Evolutionary conservation across 2,888 invertebrate genomes (phyloP).

Genomic region (Tineola bisselliella): DNA sequence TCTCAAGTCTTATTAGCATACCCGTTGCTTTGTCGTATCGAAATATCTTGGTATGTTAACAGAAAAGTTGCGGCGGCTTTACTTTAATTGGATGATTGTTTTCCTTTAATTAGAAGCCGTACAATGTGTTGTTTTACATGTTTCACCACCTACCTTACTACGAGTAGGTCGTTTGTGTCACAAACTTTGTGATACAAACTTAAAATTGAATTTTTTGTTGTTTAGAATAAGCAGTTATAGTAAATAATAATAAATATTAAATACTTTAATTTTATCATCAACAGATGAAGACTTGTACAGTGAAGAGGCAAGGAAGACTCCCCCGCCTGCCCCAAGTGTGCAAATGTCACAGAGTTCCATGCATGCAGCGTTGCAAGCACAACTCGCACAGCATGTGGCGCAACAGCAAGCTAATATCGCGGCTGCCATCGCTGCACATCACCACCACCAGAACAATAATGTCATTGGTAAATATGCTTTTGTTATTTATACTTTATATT

Average conservation of each 20-base stretch:
- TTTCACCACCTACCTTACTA: background rate
- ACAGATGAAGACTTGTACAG: slow-evolving; percentile 61
- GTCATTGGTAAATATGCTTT: slow-evolving; percentile 58
- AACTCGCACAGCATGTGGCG: slow-evolving; percentile 70
- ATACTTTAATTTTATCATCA: background rate
- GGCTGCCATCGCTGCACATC: slow-evolving; percentile 69
- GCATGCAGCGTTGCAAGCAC: slow-evolving; percentile 71
- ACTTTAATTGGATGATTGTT: background rate
- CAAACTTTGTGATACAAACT: too few species aligned
- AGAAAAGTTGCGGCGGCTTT: background rate
- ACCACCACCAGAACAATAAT: slow-evolving; percentile 70
- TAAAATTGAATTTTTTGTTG: too few species aligned
- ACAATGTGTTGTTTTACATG: background rate
- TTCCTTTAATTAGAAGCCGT: background rate
- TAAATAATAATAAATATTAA: too few species aligned
- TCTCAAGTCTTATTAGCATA: background rate
- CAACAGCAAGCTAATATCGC: slow-evolving; percentile 64
- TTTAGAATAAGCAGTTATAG: background rate
- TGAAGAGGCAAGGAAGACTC: slow-evolving; percentile 61
- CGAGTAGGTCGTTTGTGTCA: background rate
- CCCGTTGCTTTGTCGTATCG: background rate
- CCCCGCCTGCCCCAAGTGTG: slow-evolving; percentile 44
- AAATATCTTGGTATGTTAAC: background rate
- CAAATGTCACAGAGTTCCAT: slow-evolving; percentile 22
- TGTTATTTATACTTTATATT: too few species aligned